Percentiles rank a stretch among this genome's conserved stretches.
phyloP scores from a whole-genome alignment of 2,113 vertebrate species.

The Calidris pugnax region DNA sequence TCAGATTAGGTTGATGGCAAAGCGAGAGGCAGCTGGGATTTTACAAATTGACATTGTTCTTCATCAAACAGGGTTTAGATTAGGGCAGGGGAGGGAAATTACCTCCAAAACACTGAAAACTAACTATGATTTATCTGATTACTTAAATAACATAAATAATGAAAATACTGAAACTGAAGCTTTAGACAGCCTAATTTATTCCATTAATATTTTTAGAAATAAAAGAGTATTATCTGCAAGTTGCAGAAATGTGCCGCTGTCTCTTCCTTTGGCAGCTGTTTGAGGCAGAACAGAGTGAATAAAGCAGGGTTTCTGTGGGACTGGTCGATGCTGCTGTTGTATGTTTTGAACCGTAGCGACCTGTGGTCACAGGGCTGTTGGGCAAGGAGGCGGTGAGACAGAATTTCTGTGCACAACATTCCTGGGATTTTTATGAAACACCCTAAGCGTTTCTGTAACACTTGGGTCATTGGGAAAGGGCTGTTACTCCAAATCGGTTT shows the following conservation, averaged over 20 bases:
- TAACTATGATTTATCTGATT: background rate
- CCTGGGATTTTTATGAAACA: conserved; percentile 5
- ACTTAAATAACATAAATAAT: background rate
- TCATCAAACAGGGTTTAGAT: background rate
- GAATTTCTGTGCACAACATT: background rate
- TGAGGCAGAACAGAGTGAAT: background rate
- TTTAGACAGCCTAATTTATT: background rate
- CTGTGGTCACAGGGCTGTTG: background rate
- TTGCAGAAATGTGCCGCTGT: background rate
- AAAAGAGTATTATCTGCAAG: background rate
- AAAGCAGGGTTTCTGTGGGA: background rate
- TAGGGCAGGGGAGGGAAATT: background rate
- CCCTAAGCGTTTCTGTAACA: background rate
- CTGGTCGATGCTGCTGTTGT: background rate
- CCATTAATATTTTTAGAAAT: background rate
- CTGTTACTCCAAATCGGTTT: background rate
- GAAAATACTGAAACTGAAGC: background rate
- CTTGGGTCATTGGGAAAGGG: background rate
- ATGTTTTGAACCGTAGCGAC: background rate
- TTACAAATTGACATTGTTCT: background rate
- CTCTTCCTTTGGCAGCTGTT: background rate
- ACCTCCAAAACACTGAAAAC: background rate
- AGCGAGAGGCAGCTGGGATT: background rate
- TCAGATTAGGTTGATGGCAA: background rate
- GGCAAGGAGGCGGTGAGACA: background rate